Percentiles rank a stretch among this genome's conserved stretches.
These are phyloP conservation scores for Patiria pectinifera DNA, from an alignment of 53 echinoderm and acorn worm genomes.

Conservation along the genomic window DNA sequence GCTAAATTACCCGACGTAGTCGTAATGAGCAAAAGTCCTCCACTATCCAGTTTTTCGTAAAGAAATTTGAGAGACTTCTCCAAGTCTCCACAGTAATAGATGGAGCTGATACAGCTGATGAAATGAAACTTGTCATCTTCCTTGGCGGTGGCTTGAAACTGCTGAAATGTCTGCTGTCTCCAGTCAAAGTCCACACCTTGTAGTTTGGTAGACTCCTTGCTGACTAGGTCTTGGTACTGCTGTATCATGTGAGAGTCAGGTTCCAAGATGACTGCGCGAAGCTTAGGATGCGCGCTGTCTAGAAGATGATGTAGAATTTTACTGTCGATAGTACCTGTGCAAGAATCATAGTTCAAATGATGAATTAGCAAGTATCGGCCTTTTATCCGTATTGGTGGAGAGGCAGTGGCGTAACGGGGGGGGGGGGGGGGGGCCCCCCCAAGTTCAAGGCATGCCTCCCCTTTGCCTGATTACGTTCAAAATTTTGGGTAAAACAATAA, in stretches of 20 bases:
- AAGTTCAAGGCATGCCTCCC: too few species aligned
- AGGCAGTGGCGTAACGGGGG: too few species aligned
- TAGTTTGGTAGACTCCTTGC: conserved; percentile 34
- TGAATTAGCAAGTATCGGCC: too few species aligned
- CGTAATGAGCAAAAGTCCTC: background rate
- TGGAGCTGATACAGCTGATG: conserved; percentile 34
- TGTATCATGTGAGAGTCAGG: conserved; percentile 26
- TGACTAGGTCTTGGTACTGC: conserved; percentile 10
- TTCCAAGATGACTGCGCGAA: conserved; percentile 10
- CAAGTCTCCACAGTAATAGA: conserved; percentile 24
- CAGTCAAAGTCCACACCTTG: conserved; percentile 25
- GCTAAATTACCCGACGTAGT: background rate
- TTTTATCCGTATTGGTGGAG: too few species aligned
- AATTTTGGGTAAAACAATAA: too few species aligned
- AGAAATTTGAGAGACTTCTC: conserved; percentile 15
- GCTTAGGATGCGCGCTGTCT: background rate
- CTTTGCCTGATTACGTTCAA: too few species aligned
- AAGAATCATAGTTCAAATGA: too few species aligned
- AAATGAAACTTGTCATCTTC: conserved; percentile 44
- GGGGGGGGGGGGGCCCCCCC: too few species aligned
- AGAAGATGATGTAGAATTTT: background rate
- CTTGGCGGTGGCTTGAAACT: conserved; percentile 19
- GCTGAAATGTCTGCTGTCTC: conserved; percentile 20
- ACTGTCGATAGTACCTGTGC: too few species aligned
- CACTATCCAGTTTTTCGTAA: background rate